Percentiles rank a stretch among this genome's conserved stretches.
phyloP scores from a whole-genome alignment of 2,797 vertebrate genomes.

The Salarias fasciatus region DNA sequence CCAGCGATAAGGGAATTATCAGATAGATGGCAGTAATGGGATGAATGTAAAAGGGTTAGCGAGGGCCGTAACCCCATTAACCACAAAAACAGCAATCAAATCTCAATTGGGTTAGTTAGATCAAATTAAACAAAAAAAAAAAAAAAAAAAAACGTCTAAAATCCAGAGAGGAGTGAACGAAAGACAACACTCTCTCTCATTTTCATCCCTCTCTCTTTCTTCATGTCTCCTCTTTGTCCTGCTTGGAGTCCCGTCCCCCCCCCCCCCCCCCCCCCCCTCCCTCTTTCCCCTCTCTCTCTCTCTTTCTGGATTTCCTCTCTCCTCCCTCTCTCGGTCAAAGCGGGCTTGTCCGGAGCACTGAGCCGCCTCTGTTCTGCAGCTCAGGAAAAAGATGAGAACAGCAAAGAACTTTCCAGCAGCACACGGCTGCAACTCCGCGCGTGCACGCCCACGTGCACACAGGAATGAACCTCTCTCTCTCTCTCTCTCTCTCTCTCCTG shows the following conservation, averaged over 20 bases:
- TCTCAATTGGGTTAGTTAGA: constrained; percentile 38
- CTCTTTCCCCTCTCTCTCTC: constrained; percentile 56
- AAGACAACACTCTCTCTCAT: constrained; percentile 30
- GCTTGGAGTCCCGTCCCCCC: constrained; percentile 27
- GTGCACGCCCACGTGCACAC: constrained; percentile 16
- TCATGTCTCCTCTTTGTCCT: constrained; percentile 45
- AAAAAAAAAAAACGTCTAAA: constrained; percentile 18
- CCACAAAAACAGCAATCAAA: constrained; percentile 25
- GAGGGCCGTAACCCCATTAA: constrained; percentile 20
- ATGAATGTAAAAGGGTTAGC: constrained; percentile 33
- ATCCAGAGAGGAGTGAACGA: constrained; percentile 33
- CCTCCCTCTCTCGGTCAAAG: constrained; percentile 71
- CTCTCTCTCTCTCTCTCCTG: too few relatives aligned
- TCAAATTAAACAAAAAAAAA: too few relatives aligned
- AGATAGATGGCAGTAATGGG: constrained; percentile 38
- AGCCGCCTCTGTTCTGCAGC: constrained; percentile 74
- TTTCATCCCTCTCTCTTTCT: not conserved
- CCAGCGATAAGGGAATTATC: constrained; percentile 43
- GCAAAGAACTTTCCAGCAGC: constrained; percentile 69
- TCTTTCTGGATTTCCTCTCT: constrained; percentile 71
- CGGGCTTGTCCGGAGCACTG: constrained; percentile 75
- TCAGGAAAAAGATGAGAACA: constrained; percentile 66
- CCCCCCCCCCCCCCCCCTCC: constrained; percentile 57
- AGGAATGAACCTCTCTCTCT: too few relatives aligned
- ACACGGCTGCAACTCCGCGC: constrained; percentile 53